Percentiles rank a stretch among this genome's conserved stretches.
phyloP scores from a whole-genome alignment of 1,140 invertebrate genomes.

The Scylla paramamosain region DNA sequence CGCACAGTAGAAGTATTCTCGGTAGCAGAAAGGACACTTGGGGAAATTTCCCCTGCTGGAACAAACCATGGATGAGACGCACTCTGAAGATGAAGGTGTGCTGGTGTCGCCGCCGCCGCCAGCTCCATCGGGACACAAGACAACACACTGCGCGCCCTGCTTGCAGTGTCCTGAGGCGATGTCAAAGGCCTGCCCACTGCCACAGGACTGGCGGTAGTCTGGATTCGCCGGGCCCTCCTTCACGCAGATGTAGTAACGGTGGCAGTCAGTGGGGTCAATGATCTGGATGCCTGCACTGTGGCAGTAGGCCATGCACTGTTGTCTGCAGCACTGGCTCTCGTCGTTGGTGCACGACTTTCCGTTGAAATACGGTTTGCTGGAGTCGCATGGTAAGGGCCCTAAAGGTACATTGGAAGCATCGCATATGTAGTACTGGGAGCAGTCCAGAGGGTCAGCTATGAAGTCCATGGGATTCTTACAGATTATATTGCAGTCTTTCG shows the following conservation, averaged over 20 bases:
- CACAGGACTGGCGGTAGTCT: slow-evolving; percentile 9
- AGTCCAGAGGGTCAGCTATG: slow-evolving; percentile 21
- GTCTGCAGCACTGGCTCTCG: not conserved
- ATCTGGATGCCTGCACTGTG: not conserved
- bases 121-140: not conserved
- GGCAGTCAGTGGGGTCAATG: slow-evolving; percentile 46
- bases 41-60: not conserved
- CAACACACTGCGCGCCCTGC: not conserved
- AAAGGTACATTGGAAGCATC: not conserved
- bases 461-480: slow-evolving; percentile 1
- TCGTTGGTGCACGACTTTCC: no score
- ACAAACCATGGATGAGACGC: not conserved
- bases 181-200: slow-evolving; percentile 27
- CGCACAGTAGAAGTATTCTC: slow-evolving; percentile 1
- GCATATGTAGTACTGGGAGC: not conserved
- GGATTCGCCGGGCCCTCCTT: not conserved
- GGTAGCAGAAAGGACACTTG: not conserved
- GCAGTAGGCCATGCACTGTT: not conserved
- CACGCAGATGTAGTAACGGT: slow-evolving; percentile 52
- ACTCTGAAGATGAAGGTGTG: not conserved
- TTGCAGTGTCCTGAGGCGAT: not conserved
- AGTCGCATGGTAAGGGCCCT: no score
- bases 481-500: not conserved
- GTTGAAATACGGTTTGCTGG: no score
- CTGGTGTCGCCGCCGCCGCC: not conserved